Base-by-base conservation (phyloP, 1,140 invertebrate species). In the Diachasmimorpha longicaudata region DNA sequence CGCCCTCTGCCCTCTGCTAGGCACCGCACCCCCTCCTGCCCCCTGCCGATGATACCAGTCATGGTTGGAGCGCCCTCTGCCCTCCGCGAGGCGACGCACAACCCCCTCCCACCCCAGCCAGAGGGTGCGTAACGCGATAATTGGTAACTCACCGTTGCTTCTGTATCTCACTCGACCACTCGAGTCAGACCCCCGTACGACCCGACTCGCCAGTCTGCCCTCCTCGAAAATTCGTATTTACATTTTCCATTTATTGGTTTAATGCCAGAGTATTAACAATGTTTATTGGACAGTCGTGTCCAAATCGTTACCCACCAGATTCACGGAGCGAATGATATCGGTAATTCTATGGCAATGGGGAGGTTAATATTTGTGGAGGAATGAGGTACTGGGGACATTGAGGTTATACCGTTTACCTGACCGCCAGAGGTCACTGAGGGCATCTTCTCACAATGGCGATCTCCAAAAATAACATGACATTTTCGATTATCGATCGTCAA, bases 201-300 rank as follows among this genome's bases (percentile, higher is more conserved):
- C 2, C 52, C n/a, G 13, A 58, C 6, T 58, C 75, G 2, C 31
- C 6, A 31, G 31, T 31, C 31, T 3, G 2, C 31, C 31, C 6
- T 31, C 78, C 42, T 55, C 36, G 78, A 55, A 87, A 87, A 88
- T 87, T 85, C 84, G 82, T 87, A 87, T 86, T 87, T 87, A 87
- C 86, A 87, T 84, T 85, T 86, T 80, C 79, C 81, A 80, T 86
- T 86, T 84, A 86, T 86, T 84, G 81, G 82, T 69, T 84, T 84
- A 84, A 85, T 82, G 81, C 79, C 78, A 76, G 78, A 80, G 78
- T 79, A 85, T 88, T 86, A 87, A 84, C 81, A 81, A 76, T 86
- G 85, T 87, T 88, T 88, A 88, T 86, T 85, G 83, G 82, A 72
- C 78, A 77, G 79, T 77, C 75, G 77, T 76, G 76, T 81, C 31